Evolutionary conservation across 1,140 invertebrate species (phyloP).

Genomic region (Drosophila lowei): DNA sequence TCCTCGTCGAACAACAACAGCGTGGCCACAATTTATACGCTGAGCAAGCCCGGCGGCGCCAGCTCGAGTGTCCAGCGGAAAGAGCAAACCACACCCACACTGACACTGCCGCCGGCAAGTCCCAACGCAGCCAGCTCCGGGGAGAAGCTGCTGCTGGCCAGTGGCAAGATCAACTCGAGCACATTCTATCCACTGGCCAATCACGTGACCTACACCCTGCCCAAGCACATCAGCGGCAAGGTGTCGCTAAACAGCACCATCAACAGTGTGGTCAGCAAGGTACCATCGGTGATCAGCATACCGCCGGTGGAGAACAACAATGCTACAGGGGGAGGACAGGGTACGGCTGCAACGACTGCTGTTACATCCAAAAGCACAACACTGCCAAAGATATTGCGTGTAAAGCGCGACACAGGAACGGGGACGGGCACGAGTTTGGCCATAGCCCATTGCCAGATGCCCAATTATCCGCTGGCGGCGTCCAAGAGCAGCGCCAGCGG

Average conservation of each 20-base stretch:
- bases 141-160: constrained; percentile 50
- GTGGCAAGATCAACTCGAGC: constrained; percentile 76
- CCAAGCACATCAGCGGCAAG: constrained; percentile 81
- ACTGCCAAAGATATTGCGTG: constrained; percentile 58
- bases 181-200: constrained; percentile 81
- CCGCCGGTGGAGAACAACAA: constrained; percentile 65
- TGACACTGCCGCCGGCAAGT: constrained; percentile 66
- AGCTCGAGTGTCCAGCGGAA: constrained; percentile 50
- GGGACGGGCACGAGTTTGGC: constrained; percentile 32
- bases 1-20: constrained; percentile 53
- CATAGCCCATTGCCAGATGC: constrained; percentile 75
- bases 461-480: constrained; percentile 63
- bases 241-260: constrained; percentile 80
- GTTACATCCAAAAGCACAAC: constrained; percentile 45
- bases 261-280: constrained; percentile 81
- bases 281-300: constrained; percentile 81
- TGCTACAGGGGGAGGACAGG: background rate
- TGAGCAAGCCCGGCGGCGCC: constrained; percentile 57
- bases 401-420: constrained; percentile 31
- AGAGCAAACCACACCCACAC: constrained; percentile 58
- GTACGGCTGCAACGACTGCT: background rate
- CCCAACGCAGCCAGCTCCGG: constrained; percentile 32
- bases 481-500: constrained; percentile 11
- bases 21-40: constrained; percentile 73
- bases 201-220: constrained; percentile 82